Percentiles rank a stretch among this genome's conserved stretches.
phyloP scores from a whole-genome alignment of 2,888 invertebrate genomes.

The Platycnemis pennipes region DNA sequence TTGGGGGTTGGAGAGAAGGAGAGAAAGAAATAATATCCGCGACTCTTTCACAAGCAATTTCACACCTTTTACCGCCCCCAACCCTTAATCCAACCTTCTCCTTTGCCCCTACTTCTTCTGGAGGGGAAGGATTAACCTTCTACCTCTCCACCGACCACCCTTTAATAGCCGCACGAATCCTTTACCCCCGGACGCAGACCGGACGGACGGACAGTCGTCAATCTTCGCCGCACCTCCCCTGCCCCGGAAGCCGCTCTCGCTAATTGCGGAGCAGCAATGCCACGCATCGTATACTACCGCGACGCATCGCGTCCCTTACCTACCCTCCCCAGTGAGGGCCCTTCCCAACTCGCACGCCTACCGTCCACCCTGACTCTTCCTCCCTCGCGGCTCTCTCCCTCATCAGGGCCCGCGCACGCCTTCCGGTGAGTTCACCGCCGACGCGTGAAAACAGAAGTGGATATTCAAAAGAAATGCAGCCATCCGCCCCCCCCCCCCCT shows the following conservation, averaged over 20 bases:
- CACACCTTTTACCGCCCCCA: conserved; percentile 13
- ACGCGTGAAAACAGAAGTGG: background rate
- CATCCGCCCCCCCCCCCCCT: background rate
- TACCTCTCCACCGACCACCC: background rate
- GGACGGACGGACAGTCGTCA: conserved; percentile 60
- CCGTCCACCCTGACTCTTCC: background rate
- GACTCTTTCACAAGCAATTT: conserved; percentile 41
- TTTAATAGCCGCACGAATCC: conserved; percentile 44
- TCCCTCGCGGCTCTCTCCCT: background rate
- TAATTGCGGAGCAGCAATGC: conserved; percentile 56
- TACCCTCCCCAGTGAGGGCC: background rate
- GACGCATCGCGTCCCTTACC: background rate
- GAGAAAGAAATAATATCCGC: background rate
- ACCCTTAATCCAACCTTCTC: background rate
- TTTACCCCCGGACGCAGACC: conserved; percentile 24
- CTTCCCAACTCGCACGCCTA: background rate
- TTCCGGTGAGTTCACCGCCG: conserved; percentile 32
- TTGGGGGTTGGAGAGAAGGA: background rate
- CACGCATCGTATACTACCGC: conserved; percentile 58
- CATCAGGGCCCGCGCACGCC: background rate
- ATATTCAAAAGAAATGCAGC: background rate
- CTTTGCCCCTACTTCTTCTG: background rate
- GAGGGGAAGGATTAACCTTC: background rate
- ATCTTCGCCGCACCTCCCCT: conserved; percentile 62
- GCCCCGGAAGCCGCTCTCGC: conserved; percentile 54